Base-by-base conservation (phyloP, 30 jellyfish, hydroid and myxozoan species). In the Catostylus mosaicus region DNA sequence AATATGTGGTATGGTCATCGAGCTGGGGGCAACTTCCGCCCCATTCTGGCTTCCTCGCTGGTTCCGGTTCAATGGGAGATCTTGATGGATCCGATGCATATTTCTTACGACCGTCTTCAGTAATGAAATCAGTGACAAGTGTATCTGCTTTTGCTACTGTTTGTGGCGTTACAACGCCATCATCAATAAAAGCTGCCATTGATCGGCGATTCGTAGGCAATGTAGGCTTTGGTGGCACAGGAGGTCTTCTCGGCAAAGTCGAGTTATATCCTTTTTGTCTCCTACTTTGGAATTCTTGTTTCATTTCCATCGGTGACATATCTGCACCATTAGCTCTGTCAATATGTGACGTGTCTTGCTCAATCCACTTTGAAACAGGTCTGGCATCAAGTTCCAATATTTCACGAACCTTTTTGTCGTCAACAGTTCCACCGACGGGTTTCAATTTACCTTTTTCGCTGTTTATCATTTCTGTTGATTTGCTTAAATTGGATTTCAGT, bases 21-120 rank as follows among this genome's bases (percentile, higher is more conserved):
- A 94, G 95, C 45, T 74, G 71, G 29, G 99, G 99, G 37, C 99
- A 94, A 73, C 99, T 94, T 34, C 99, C 99, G 4, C 99, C 99
- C 99, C 99, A 94, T 61, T 83, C 88, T n/a, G 96, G 91, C 68
- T 83, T 83, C 67, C 94, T 86, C 0, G 86, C 27, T 24, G 83
- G 92, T 62, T 88, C 97, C 19, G 85, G 73, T 32, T 94, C 92
- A 73, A 90, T 35, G 12, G 99, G 99, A 4, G 99, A 88, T 72
- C 74, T 71, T 5, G 97, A 47, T 7, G 99, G 99, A 57, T 94
- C 99, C 8, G 97, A 88, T 37, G 97, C 97, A 62, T 88, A 94
- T 64, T 94, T 94, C 64, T 77, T 88, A 20, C 95, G 89, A 2
- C 94, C 87, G 47, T 84, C 90, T 24, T 94, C 99, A 50, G 97